These are phyloP conservation scores for Aspidiotus rigidus DNA, from an alignment of 2,888 invertebrate genomes.

Conservation along the genomic window DNA sequence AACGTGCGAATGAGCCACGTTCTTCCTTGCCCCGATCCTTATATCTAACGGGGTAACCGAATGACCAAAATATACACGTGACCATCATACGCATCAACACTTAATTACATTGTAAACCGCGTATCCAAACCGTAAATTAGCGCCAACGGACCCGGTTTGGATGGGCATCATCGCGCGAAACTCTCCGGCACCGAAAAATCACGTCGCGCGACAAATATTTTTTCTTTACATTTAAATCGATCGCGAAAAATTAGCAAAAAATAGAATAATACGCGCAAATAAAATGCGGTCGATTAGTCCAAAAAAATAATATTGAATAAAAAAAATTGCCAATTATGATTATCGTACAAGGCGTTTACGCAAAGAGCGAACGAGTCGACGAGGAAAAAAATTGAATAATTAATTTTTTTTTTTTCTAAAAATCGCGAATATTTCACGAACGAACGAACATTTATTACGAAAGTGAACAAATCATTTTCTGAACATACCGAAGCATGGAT, in stretches of 20 bases:
- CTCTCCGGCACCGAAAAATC: no score
- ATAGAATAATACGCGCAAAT: background rate
- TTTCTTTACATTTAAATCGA: background rate
- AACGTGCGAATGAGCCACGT: conserved; percentile 25
- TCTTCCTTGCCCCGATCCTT: conserved; percentile 27
- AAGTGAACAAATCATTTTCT: conserved; percentile 15
- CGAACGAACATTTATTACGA: conserved; percentile 9
- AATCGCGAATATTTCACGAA: background rate
- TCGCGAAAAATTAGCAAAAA: background rate
- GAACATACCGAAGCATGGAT: conserved; percentile 30
- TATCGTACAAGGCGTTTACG: no score
- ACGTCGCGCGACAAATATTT: no score
- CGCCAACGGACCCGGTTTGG: no score
- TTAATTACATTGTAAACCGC: conserved; percentile 15
- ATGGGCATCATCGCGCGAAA: no score
- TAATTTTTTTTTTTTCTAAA: no score
- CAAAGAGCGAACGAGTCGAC: no score
- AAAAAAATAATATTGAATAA: no score
- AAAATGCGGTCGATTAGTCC: no score
- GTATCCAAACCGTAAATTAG: background rate
- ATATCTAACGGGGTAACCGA: conserved; percentile 26
- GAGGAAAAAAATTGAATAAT: no score
- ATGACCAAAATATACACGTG: conserved; percentile 24
- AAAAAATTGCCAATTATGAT: no score
- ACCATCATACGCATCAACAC: conserved; percentile 14